Percentiles rank a stretch among this genome's conserved stretches.
Evolutionary conservation across 2,113 vertebrate species (phyloP).

Genomic region (Lagenorhynchus albirostris): DNA sequence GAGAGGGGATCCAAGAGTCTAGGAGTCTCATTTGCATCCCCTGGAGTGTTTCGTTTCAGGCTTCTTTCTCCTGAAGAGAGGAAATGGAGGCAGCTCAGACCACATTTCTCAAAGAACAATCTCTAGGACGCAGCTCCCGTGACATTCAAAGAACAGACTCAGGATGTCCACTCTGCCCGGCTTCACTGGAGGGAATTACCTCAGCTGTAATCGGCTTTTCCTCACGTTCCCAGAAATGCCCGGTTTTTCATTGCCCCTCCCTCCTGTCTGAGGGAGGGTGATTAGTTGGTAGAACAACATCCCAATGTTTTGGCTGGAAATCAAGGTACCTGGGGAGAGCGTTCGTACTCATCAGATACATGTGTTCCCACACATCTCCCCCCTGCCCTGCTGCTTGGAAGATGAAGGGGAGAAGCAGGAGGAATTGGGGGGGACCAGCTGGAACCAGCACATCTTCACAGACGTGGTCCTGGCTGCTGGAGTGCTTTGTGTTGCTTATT

Average conservation of each 20-base stretch:
- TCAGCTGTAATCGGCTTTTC: neutral
- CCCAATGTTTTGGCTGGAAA: slow-evolving; percentile 43
- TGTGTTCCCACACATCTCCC: neutral
- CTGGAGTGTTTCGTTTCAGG: neutral
- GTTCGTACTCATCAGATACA: neutral
- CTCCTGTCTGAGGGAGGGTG: slow-evolving; percentile 1
- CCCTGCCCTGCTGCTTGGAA: neutral
- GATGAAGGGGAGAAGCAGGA: neutral
- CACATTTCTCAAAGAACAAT: neutral
- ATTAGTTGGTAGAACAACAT: neutral
- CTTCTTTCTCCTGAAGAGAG: neutral
- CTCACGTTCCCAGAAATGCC: neutral
- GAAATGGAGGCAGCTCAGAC: rapidly evolving
- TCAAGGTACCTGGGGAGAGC: neutral
- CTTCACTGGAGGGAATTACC: rapidly evolving
- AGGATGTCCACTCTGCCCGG: neutral
- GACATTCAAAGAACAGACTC: neutral
- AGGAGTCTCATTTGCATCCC: rapidly evolving
- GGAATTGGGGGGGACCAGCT: rapidly evolving
- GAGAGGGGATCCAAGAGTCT: rapidly evolving
- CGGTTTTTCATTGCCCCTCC: neutral
- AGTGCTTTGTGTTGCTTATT: neutral
- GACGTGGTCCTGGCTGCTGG: neutral
- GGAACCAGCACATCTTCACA: neutral
- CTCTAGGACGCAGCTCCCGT: neutral